A percentile compares a stretch with the other conserved stretches of the same genome.
These are phyloP conservation scores for Podarcis cretensis DNA, from an alignment of 2,113 vertebrate species.

Conservation along the genomic window DNA sequence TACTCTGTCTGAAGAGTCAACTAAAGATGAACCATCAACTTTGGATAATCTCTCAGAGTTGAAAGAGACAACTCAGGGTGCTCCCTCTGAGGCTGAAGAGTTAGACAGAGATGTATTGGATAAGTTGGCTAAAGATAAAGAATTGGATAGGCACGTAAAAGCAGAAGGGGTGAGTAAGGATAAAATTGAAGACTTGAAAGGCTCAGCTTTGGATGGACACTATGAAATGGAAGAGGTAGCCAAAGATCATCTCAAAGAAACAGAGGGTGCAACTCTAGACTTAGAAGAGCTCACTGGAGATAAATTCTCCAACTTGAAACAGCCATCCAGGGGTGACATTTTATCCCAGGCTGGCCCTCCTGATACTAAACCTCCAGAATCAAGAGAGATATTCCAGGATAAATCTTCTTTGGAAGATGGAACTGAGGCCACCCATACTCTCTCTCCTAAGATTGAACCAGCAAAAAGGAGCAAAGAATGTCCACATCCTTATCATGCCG, in stretches of 20 bases:
- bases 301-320: neutral
- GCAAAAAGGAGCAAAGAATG: neutral
- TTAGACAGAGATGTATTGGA: neutral
- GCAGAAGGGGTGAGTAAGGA: neutral
- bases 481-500: neutral
- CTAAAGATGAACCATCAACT: neutral
- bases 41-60: slow-evolving; percentile 5
- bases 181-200: slow-evolving; percentile 17
- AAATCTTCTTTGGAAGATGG: neutral
- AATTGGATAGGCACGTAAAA: neutral
- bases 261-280: neutral
- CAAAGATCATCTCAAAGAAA: neutral
- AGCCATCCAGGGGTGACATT: neutral
- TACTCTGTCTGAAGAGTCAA: neutral
- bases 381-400: slow-evolving; percentile 4
- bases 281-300: slow-evolving; percentile 32
- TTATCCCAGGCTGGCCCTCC: neutral
- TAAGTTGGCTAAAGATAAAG: neutral
- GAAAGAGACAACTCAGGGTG: slow-evolving; percentile 13
- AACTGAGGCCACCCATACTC: neutral
- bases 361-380: slow-evolving; percentile 13
- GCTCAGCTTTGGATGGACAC: slow-evolving; percentile 16
- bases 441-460: slow-evolving; percentile 4
- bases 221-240: neutral
- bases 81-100: neutral